These are phyloP conservation scores for Nibea coibor DNA, from an alignment of 2,113 vertebrate genomes.

Conservation along the genomic window DNA sequence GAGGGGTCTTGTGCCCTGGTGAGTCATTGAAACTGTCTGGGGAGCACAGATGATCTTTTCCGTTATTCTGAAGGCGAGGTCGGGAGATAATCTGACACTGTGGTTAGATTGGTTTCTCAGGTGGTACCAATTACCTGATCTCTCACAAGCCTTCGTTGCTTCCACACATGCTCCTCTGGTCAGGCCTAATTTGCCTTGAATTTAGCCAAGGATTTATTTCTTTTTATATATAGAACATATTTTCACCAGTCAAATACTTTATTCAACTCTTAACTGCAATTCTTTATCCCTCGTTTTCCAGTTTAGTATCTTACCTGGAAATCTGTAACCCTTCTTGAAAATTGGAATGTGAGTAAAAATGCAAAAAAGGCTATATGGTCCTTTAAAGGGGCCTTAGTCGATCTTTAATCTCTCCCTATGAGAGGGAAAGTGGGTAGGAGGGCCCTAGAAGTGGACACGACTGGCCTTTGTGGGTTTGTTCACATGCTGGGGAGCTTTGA, in stretches of 20 bases:
- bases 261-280: not conserved
- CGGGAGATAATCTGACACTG: slow-evolving; percentile 83
- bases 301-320: slow-evolving; percentile 32
- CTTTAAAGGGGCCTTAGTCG: slow-evolving; percentile 44
- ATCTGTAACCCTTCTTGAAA: slow-evolving; percentile 7
- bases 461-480: slow-evolving; percentile 72
- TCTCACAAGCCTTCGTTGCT: slow-evolving; percentile 23
- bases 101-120: slow-evolving; percentile 83
- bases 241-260: slow-evolving; percentile 3
- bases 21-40: slow-evolving; percentile 73
- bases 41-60: slow-evolving; percentile 85
- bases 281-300: not conserved
- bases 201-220: not conserved
- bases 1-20: slow-evolving; percentile 76
- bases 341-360: slow-evolving; percentile 21
- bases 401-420: slow-evolving; percentile 60
- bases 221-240: not conserved
- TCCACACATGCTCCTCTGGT: slow-evolving; percentile 8
- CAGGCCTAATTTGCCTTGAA: slow-evolving; percentile 11
- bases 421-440: slow-evolving; percentile 47
- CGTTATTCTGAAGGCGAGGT: slow-evolving; percentile 82
- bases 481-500: slow-evolving; percentile 78
- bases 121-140: slow-evolving; percentile 83
- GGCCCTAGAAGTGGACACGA: slow-evolving; percentile 41
- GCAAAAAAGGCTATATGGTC: slow-evolving; percentile 44